Base-by-base conservation (phyloP, 2,888 invertebrate genomes). In the Lasioglossum zephyrum region DNA sequence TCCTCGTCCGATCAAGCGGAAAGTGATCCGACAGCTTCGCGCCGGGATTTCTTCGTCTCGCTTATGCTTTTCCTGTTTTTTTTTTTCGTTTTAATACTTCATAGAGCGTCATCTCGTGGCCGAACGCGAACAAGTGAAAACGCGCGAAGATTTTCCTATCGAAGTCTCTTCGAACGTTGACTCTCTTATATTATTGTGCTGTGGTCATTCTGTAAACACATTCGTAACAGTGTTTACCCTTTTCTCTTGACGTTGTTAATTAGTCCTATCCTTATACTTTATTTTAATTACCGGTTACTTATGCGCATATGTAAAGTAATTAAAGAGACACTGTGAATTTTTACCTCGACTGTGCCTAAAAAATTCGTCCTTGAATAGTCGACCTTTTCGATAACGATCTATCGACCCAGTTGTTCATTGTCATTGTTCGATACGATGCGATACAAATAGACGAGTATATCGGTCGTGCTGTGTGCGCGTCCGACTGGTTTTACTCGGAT, bases 1-100 rank as follows among this genome's bases (percentile, higher is more conserved):
- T 39, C 69, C 69, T 22, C n/a, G 22, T 39, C 22, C 2, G 31
- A 70, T 22, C 44, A 31, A 26, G 41, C 82, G 73, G 69, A 73
- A 74, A 82, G 73, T 74, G 81, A 73, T 66, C 73, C 69, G 60
- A 74, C 81, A 44, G 53, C 76, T 81, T 81, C 44, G 31, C 49
- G 11, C 53, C 3, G 18, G 11, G n/a, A 47, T 41, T n/a, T 63
- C 66, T 69, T 66, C 22, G 36, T 22, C 73, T n/a, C 57, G 16
- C n/a, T 53, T 8, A 22, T 26, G 22, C 2, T 53, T 9, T n/a
- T 53, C 18, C 1, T 53, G 2, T 9, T 22, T 49, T 49, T 49
- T 49, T 49, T 0, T 53, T 22, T n/a, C 26, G 36, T 36, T 60
- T 36, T 39, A 57, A n/a, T 74, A 39, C 41, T 22, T 22, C 1